Evolutionary conservation across 2,113 vertebrate genomes (phyloP).

Genomic region (Coptodon rendalli): DNA sequence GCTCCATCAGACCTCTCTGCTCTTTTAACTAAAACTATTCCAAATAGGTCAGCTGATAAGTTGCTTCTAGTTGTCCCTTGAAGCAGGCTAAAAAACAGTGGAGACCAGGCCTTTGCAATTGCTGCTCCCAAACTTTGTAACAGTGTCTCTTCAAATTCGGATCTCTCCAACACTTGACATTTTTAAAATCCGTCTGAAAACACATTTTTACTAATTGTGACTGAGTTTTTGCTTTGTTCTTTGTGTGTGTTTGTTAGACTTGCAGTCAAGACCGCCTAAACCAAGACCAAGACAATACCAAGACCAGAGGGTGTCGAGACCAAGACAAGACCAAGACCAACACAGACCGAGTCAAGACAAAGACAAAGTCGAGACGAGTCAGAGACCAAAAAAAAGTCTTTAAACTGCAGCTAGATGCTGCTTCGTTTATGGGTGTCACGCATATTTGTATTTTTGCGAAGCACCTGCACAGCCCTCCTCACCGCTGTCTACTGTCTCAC

Average conservation of each 20-base stretch:
- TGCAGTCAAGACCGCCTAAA: background rate
- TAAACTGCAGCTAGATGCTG: background rate
- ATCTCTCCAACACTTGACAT: background rate
- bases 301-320: background rate
- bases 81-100: background rate
- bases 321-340: background rate
- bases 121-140: background rate
- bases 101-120: background rate
- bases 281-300: background rate
- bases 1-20: background rate
- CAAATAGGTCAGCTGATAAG: background rate
- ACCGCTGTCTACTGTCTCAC: background rate
- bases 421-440: background rate
- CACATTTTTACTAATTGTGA: background rate
- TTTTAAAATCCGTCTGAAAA: background rate
- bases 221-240: background rate
- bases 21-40: background rate
- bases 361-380: background rate
- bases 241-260: background rate
- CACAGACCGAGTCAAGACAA: background rate
- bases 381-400: background rate
- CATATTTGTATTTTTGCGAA: background rate
- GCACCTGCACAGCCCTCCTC: background rate
- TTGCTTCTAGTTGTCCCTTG: background rate
- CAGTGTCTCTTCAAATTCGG: background rate